A percentile compares a stretch with the other conserved stretches of the same genome.
Conservation (phyloP, 2,888 invertebrate genomes). For the Gnatocerus cornutus region DNA sequence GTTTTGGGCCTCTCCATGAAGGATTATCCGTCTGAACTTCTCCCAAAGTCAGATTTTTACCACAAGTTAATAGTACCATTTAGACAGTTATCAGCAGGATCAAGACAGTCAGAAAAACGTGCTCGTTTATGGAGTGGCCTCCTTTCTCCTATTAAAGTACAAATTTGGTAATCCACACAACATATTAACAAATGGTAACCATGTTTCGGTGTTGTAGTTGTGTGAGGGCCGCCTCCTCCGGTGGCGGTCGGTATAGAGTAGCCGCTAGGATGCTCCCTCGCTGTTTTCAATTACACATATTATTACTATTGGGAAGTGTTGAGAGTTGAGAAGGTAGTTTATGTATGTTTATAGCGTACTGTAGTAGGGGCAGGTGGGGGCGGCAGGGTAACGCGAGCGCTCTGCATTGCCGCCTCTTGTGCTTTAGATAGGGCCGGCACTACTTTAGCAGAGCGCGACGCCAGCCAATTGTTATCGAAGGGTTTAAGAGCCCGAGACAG, state of each 20-base stretch:
- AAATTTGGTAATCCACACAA: slow-evolving; percentile 65
- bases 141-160: slow-evolving; percentile 69
- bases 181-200: slow-evolving; percentile 63
- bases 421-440: slow-evolving; percentile 64
- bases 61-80: too few species aligned
- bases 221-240: slow-evolving; percentile 59
- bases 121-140: slow-evolving; percentile 14
- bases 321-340: slow-evolving; percentile 70
- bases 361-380: slow-evolving; percentile 68
- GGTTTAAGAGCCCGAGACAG: slow-evolving; percentile 53
- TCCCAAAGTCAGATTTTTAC: too few species aligned
- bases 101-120: too few species aligned
- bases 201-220: slow-evolving; percentile 69
- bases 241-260: slow-evolving; percentile 56
- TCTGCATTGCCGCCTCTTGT: slow-evolving; percentile 68
- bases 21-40: not conserved
- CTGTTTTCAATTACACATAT: slow-evolving; percentile 70
- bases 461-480: slow-evolving; percentile 65
- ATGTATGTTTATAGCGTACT: slow-evolving; percentile 72
- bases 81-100: too few species aligned
- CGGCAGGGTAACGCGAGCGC: slow-evolving; percentile 61
- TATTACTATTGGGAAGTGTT: slow-evolving; percentile 70
- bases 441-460: slow-evolving; percentile 68
- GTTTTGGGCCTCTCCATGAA: slow-evolving; percentile 56
- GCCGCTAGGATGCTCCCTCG: slow-evolving; percentile 69